Base-by-base conservation (phyloP, 2,888 invertebrate genomes). In the Tipula confusa region DNA sequence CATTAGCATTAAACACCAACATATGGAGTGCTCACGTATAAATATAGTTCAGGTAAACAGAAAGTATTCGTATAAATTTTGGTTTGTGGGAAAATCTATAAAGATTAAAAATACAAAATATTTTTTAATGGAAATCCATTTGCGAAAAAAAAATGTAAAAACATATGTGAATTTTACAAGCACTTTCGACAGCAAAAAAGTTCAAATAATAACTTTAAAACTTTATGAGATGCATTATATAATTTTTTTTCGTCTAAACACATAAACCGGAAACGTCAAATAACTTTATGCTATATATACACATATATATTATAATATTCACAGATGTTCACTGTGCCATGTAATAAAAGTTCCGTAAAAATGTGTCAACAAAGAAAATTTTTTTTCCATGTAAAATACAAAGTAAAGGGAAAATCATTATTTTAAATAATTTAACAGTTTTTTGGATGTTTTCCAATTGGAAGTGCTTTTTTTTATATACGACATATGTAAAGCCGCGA, bases 301-400 rank as follows among this genome's bases (percentile, higher is more conserved):
- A 48, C 18, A 11, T n/a, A 7, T 64, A 64, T 7, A n/a, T n/a
- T n/a, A n/a, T n/a, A n/a, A n/a, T n/a, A 64, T 64, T 64, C 64
- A 7, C 64, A 64, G 64, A 24, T 64, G 64, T 64, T 64, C 64
- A 64, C 24, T 11, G 24, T 64, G 18, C 24, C 24, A 64, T n/a
- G n/a, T 11, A 24, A 64, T 64, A 64, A 64, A 64, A 64, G 64
- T 24, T 64, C 18, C 64, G 24, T 64, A 64, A 24, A 64, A 64
- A 64, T 64, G 64, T 64, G 64, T 64, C 64, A 64, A 64, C 64
- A 64, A 64, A 64, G 64, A 64, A 64, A 64, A 64, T 9, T 18
- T 64, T 64, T 18, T 64, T 64, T 64, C n/a, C n/a, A 64, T 9
- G 64, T 64, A 38, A 3, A 33, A 33, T n/a, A n/a, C n/a, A n/a